phyloP scores from a whole-genome alignment of 2,113 vertebrate genomes.

The Alosa alosa region DNA sequence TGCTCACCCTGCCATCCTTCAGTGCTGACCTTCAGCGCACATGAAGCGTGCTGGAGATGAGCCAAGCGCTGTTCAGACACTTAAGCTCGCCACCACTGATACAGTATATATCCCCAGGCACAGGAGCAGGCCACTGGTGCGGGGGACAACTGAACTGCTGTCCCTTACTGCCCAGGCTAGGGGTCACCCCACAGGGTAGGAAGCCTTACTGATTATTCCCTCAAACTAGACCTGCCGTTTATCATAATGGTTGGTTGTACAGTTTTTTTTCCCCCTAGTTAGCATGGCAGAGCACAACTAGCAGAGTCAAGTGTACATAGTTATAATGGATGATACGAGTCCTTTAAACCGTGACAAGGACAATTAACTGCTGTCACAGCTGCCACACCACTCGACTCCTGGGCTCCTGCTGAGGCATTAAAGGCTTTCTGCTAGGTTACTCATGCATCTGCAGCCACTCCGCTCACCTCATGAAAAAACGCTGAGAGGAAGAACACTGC shows the following conservation, averaged over 20 bases:
- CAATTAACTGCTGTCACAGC: background rate
- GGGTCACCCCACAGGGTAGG: background rate
- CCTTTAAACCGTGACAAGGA: background rate
- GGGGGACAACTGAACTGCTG: background rate
- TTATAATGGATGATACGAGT: background rate
- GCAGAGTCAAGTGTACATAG: background rate
- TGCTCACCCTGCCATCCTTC: constrained; percentile 21
- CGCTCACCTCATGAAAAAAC: constrained; percentile 89
- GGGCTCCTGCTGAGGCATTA: background rate
- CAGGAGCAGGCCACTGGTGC: constrained; percentile 2
- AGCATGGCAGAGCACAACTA: background rate
- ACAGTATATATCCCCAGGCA: background rate
- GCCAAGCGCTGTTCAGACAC: constrained; percentile 26
- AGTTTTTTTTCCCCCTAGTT: background rate
- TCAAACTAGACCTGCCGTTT: background rate
- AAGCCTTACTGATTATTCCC: background rate
- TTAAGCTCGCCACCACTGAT: background rate
- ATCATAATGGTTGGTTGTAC: background rate
- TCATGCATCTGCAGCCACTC: constrained; percentile 37
- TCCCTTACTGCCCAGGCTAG: background rate
- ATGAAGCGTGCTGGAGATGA: constrained; percentile 32
- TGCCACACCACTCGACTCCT: background rate
- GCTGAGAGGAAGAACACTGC: constrained; percentile 85
- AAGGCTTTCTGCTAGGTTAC: background rate
- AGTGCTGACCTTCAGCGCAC: constrained; percentile 42